Percentiles rank a stretch among this genome's conserved stretches.
Evolutionary conservation across 2,113 vertebrate species (phyloP).

Genomic region (Sceloporus tristichus): DNA sequence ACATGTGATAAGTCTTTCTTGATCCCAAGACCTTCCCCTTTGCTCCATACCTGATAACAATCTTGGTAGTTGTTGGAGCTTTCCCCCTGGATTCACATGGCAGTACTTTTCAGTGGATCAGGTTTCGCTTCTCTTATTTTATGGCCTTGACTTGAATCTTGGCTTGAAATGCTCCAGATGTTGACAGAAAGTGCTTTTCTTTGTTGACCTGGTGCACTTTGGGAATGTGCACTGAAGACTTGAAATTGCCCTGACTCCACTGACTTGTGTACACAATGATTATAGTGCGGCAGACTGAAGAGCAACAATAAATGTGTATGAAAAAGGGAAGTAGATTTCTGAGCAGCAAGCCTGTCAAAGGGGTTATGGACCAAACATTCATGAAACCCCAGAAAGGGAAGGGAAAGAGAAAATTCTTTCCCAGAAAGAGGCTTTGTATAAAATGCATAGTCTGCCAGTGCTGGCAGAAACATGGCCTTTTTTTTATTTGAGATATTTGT

Average conservation of each 20-base stretch:
- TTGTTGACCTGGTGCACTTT: slow-evolving; percentile 20
- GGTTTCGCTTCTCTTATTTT: slow-evolving; percentile 25
- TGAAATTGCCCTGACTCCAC: not conserved
- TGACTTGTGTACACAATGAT: slow-evolving; percentile 3
- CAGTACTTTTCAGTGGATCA: slow-evolving; percentile 16
- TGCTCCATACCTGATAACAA: slow-evolving; percentile 15
- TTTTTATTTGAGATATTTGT: slow-evolving; percentile 1
- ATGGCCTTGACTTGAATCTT: slow-evolving; percentile 11
- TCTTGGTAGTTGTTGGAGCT: slow-evolving; percentile 1
- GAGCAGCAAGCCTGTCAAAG: not conserved
- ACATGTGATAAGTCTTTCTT: not conserved
- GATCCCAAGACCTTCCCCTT: not conserved
- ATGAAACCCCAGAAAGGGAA: not conserved
- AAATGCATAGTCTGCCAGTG: not conserved
- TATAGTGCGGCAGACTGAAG: slow-evolving; percentile 11
- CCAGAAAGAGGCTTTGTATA: not conserved
- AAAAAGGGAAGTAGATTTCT: not conserved
- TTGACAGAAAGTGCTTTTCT: slow-evolving; percentile 38
- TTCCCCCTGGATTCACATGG: not conserved
- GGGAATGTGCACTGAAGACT: slow-evolving; percentile 21
- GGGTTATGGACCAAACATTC: not conserved
- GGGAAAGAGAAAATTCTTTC: not conserved
- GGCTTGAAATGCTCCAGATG: slow-evolving; percentile 44
- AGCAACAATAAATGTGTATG: not conserved
- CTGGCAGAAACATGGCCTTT: not conserved